These are phyloP conservation scores for Schizopygopsis pylzovi DNA, from an alignment of 2,797 vertebrate species.

Conservation along the genomic window DNA sequence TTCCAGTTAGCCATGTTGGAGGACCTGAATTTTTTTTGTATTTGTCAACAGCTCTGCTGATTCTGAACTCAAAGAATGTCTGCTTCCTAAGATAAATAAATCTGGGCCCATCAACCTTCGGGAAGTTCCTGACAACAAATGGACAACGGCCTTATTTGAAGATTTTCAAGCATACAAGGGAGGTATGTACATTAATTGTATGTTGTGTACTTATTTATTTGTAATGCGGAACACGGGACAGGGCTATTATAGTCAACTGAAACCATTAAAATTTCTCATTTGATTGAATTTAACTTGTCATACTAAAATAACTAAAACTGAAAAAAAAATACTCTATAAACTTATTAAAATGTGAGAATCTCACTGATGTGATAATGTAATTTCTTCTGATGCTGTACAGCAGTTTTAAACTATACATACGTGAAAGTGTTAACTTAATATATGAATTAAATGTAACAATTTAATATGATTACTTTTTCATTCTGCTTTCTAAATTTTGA, in stretches of 20 bases:
- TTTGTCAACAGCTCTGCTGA: constrained; percentile 47
- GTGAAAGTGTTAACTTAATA: background rate
- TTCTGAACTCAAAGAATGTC: constrained; percentile 37
- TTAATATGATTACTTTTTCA: background rate
- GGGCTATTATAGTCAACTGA: background rate
- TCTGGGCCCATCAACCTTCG: constrained; percentile 39
- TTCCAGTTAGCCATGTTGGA: background rate
- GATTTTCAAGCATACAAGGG: constrained; percentile 44
- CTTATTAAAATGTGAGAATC: too few relatives aligned
- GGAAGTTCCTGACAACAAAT: constrained; percentile 44
- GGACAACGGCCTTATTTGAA: constrained; percentile 61
- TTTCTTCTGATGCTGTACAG: background rate
- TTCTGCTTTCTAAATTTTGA: background rate
- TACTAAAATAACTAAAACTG: background rate
- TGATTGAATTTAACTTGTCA: background rate
- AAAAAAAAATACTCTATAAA: too few relatives aligned
- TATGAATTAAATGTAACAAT: background rate
- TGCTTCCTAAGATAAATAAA: constrained; percentile 30
- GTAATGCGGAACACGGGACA: background rate
- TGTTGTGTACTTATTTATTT: background rate
- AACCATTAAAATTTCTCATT: background rate
- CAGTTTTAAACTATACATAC: background rate
- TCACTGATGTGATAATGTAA: too few relatives aligned
- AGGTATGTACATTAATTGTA: constrained; percentile 43
- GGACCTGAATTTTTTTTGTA: background rate